Base-by-base conservation (phyloP, 2,888 invertebrate genomes). In the Drosophila putrida region DNA sequence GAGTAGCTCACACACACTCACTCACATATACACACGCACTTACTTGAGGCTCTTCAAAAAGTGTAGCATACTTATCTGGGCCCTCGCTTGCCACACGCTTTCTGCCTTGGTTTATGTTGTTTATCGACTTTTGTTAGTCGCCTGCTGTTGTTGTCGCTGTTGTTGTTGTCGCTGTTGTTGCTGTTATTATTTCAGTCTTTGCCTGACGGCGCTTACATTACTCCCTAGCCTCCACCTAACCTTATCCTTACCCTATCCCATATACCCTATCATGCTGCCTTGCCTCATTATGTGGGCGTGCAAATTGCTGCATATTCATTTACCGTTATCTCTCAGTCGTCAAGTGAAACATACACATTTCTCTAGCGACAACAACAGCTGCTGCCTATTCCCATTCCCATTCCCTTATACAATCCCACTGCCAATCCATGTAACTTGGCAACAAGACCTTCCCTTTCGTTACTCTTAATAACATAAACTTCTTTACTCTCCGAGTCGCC, bases 241-340 rank as follows among this genome's bases (percentile, higher is more conserved):
- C 43, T n/a, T 44, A 25, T 2, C 57, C 20, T 5, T 5, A 33
- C 33, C 49, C 27, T 47, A 15, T 5, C 28, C 33, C 49, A 20
- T 47, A 15, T 2, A 20, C 20, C 20, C 2, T 9, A 8, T 31
- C 31, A 6, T 9, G 3, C 31, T 6, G 31, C 31, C 31, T 31
- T 31, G 9, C 47, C 47, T 82, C 86, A 88, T 88, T 88, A 88
- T 85, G 88, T 88, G 83, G 86, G 85, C 89, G 86, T 88, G 90
- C 78, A 86, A 86, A 86, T 86, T 86, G 86, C 89, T 85, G 90
- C 90, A 86, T 85, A 85, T 85, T 85, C 89, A 89, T 85, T 85
- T 85, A 89, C 82, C 82, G 88, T 89, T 89, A 85, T 85, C 85
- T 85, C 69, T 68, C 76, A 82, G 69, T 86, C 82, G 89, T 89